Base-by-base conservation (phyloP, 2,888 invertebrate species). In the Melanargia galathea region DNA sequence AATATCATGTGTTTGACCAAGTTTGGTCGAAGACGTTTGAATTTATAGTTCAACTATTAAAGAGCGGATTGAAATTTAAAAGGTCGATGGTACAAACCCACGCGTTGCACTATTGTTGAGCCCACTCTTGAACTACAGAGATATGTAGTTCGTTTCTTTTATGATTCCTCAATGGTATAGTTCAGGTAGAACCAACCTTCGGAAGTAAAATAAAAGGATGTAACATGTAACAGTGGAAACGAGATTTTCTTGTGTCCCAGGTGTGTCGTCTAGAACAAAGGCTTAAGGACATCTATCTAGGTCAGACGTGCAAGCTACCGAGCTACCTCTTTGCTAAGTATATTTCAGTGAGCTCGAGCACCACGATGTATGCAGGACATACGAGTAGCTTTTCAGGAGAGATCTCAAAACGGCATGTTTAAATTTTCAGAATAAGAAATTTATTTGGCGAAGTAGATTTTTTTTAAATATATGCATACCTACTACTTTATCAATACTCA, bases 241-340 rank as follows among this genome's bases (percentile, higher is more conserved):
- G n/a, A 38, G 24, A 51, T 52, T 55, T 10, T 38, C 11, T 43
- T 40, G 20, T 43, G 20, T 33, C 57, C 26, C 45, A 45, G 45
- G 26, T 45, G 33, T 45, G 48, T 40, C 43, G 43, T 60, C 35
- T 52, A 26, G 40, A 56, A 59, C 63, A 63, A 67, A 65, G 54
- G 48, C 43, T 46, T 57, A 26, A 20, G 60, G 22, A 49, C 58
- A 57, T 60, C 26, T 65, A 65, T 57, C 11, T 57, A 46, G 65
- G 62, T 65, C 59, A 62, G 35, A 65, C 49, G 65, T 59, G 55
- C 26, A 62, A 35, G 30, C 38, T 33, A 30, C 57, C 26, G 30
- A 33, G 45, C 57, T n/a, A n/a, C n/a, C n/a, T 57, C 22, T 56
- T 43, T 56, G 13, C 57, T 18, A 20, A 57, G 30, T 26, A 57